Evolutionary conservation across 2,113 vertebrate species (phyloP), one percentile per base, ranked within the genome.

Genomic region (Jaculus jaculus): DNA sequence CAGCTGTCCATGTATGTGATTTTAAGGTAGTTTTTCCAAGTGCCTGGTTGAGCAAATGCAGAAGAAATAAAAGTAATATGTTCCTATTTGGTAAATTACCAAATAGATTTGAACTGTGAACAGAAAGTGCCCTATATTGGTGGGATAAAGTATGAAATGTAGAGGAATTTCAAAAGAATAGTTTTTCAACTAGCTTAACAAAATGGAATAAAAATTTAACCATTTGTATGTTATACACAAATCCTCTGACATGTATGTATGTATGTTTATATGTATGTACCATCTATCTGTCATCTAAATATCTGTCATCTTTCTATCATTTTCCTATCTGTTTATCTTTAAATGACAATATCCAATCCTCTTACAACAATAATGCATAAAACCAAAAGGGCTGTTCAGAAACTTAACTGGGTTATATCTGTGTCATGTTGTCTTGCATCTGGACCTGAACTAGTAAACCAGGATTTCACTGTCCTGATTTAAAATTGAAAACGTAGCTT

Each of bases 71-170:
- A 66, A 32, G 30, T 73, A 92, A 61, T 86, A 86, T 80, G 91
- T 92, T 94, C 68, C 86, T 34, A 58, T 94, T 87, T 84, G 65
- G 58, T 20, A 91, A 92, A 88, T 87, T 94, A 94, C 77, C 84
- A 63, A 92, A 74, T 60, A 92, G 65, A 94, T 94, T 94, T 94
- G 4, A 20, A 51, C 85, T 90, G 3, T 32, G 24, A 80, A 82
- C 88, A 87, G 20, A 84, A 91, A 51, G 7, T 39, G 84, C 11
- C 1, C 39, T 28, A 93, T 61, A 92, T 20, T 75, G 8, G 2
- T 79, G 6, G 84, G 34, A 0, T 88, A 69, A 66, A 84, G 69
- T 92, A 30, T 32, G 37, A 23, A 91, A 60, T 65, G 61, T n/a
- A 90, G 2, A 24, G 13, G 2, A 78, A 95, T 87, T n/a, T 1